Evolutionary conservation across 2,888 invertebrate genomes (phyloP).

Genomic region (Lasioglossum leucozonium): DNA sequence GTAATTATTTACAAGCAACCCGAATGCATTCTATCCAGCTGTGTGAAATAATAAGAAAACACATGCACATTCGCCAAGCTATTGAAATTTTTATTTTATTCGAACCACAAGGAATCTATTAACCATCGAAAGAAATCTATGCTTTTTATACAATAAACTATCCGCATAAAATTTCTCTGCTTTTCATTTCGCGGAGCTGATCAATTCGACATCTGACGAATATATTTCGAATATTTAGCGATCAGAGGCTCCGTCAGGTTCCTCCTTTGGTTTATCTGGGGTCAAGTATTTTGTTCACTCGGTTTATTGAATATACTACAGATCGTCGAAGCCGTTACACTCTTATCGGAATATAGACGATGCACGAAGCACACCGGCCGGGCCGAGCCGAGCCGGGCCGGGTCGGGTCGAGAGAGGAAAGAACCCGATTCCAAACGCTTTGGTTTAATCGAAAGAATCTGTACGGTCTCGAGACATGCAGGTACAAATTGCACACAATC

Average conservation of each 20-base stretch:
- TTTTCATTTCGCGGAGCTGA: not conserved
- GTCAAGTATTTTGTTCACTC: not conserved
- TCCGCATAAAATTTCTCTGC: not conserved
- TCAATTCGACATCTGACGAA: not conserved
- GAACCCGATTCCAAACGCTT: slow-evolving; percentile 12
- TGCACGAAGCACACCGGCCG: not conserved
- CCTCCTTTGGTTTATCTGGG: not conserved
- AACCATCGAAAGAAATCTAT: not conserved
- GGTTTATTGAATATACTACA: not conserved
- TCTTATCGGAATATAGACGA: not conserved
- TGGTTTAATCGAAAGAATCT: slow-evolving; percentile 13
- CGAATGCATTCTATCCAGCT: too few species aligned
- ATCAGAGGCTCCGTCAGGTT: too few species aligned
- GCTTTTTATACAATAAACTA: not conserved
- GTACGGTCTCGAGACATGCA: slow-evolving; percentile 7
- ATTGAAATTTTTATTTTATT: not conserved
- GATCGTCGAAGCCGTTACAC: not conserved
- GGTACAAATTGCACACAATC: slow-evolving; percentile 26
- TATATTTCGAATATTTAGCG: not conserved
- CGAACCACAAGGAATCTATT: not conserved
- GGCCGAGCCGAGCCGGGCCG: not conserved
- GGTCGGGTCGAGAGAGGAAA: not conserved
- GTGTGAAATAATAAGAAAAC: too few species aligned
- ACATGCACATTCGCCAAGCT: too few species aligned
- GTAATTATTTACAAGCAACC: too few species aligned